A percentile compares a stretch with the other conserved stretches of the same genome.
phyloP scores from a whole-genome alignment of 2,797 vertebrate species.

The Etheostoma nigrum region DNA sequence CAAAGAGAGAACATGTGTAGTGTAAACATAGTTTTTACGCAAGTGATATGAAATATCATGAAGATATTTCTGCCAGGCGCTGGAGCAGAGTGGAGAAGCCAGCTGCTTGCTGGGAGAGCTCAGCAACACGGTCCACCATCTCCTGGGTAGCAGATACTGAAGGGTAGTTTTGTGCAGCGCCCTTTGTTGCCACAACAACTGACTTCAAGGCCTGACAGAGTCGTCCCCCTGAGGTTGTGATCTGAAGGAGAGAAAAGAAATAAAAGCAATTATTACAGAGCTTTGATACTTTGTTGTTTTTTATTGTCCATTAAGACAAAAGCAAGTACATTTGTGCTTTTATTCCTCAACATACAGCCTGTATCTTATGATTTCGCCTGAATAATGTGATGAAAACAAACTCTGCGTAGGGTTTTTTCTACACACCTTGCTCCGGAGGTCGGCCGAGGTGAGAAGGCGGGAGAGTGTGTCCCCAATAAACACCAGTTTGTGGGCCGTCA shows the following conservation, averaged over 20 bases:
- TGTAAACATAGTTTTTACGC: constrained; percentile 59
- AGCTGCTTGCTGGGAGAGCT: constrained; percentile 90
- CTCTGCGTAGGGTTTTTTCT: not conserved
- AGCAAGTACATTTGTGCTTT: not conserved
- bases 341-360: not conserved
- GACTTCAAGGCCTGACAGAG: constrained; percentile 91
- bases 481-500: constrained; percentile 93
- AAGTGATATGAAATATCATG: constrained; percentile 63
- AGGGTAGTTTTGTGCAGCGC: constrained; percentile 91
- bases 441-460: constrained; percentile 87
- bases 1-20: constrained; percentile 65
- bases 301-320: not conserved
- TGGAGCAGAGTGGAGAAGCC: constrained; percentile 91
- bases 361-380: not conserved
- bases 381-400: not conserved
- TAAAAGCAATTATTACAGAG: not conserved
- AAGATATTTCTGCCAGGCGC: constrained; percentile 87
- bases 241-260: constrained; percentile 63
- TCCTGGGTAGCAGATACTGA: constrained; percentile 88
- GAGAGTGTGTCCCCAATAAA: constrained; percentile 94
- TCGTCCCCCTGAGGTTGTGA: constrained; percentile 87
- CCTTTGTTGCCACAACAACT: constrained; percentile 92
- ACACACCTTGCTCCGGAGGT: constrained; percentile 87
- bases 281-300: not conserved
- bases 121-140: constrained; percentile 89